Conservation (phyloP, 1,140 invertebrate genomes). For the Anastrepha obliqua region DNA sequence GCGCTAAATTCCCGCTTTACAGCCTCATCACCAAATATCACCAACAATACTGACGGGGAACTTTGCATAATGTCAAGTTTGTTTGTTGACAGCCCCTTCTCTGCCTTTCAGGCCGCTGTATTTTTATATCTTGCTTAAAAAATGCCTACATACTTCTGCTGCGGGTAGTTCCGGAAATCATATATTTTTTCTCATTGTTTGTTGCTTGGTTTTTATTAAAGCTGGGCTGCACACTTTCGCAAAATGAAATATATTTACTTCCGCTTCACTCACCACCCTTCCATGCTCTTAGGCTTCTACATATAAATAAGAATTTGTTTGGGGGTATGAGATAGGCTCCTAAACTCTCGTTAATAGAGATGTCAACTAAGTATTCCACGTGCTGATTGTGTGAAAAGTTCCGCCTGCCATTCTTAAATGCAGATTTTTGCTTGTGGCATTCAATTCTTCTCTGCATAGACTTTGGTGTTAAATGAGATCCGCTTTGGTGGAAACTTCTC, state of each 20-base stretch:
- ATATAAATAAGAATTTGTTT: not conserved
- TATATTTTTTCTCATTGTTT: too few relatives aligned
- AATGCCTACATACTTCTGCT: too few relatives aligned
- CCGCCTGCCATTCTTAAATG: not conserved
- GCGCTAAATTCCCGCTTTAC: not conserved
- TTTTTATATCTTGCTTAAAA: too few relatives aligned
- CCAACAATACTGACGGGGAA: not conserved
- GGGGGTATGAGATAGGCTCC: not conserved
- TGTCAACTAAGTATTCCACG: not conserved
- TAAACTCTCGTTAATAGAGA: not conserved
- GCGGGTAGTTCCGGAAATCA: too few relatives aligned
- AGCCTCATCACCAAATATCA: conserved; percentile 3
- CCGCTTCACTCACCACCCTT: too few relatives aligned
- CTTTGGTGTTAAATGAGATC: not conserved
- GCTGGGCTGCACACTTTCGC: too few relatives aligned
- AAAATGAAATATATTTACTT: too few relatives aligned
- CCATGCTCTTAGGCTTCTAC: too few relatives aligned
- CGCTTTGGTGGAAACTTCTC: too few relatives aligned
- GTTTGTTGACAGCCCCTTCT: not conserved
- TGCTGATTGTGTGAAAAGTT: not conserved
- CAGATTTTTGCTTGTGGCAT: not conserved
- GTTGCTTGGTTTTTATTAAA: too few relatives aligned
- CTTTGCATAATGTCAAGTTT: not conserved
- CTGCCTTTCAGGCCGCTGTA: too few relatives aligned
- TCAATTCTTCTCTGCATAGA: not conserved